phyloP scores from a whole-genome alignment of 2,888 invertebrate species.

The Ichneumoninae sp. region DNA sequence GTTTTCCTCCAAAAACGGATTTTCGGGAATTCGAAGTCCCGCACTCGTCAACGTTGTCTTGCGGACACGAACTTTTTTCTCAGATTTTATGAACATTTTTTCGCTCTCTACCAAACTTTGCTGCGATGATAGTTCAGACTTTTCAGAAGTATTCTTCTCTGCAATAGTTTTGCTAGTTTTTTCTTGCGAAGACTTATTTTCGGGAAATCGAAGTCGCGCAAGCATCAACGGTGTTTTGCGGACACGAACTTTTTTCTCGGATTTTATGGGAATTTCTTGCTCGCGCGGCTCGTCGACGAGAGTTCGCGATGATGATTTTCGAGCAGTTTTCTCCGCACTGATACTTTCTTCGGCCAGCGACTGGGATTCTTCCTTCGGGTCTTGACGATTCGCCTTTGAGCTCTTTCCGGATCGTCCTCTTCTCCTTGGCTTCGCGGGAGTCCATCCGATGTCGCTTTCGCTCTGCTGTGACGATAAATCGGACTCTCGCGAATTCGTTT shows the following conservation, averaged over 20 bases:
- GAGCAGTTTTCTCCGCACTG: no score
- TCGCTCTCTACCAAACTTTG: not conserved
- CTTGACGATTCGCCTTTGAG: not conserved
- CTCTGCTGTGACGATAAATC: not conserved
- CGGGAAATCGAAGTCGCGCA: not conserved
- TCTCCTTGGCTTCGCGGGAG: not conserved
- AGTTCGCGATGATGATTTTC: not conserved
- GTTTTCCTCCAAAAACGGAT: not conserved
- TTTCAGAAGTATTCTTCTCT: not conserved
- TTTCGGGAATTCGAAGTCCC: not conserved
- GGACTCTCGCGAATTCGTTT: not conserved
- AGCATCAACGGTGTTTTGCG: no score
- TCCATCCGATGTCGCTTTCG: not conserved
- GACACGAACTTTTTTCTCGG: not conserved
- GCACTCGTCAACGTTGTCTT: no score
- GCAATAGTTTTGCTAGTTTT: not conserved
- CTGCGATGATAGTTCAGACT: not conserved
- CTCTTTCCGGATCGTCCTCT: not conserved
- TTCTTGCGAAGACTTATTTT: not conserved
- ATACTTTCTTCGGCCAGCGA: not conserved
- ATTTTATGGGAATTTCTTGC: not conserved
- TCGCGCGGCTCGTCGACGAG: not conserved
- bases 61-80: not conserved
- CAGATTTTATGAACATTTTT: not conserved
- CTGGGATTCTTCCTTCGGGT: not conserved